phyloP scores from a whole-genome alignment of 2,888 invertebrate genomes.

The Nymphalis c-album region DNA sequence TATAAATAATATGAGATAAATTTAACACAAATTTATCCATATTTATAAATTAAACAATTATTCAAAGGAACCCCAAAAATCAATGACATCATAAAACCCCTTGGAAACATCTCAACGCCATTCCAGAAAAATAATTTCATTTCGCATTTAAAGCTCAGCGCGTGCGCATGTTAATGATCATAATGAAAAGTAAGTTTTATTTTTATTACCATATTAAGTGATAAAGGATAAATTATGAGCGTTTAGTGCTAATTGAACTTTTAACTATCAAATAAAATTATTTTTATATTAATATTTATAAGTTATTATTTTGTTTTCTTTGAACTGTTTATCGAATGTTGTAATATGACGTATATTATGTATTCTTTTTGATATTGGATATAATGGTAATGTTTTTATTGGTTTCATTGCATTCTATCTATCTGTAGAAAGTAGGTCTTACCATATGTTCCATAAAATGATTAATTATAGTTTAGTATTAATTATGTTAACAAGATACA shows the following conservation, averaged over 20 bases:
- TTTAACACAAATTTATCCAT: too few relatives aligned
- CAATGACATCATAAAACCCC: slow-evolving; percentile 49
- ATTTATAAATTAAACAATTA: slow-evolving; percentile 40
- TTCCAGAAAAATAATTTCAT: slow-evolving; percentile 43
- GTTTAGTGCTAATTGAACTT: slow-evolving; percentile 70
- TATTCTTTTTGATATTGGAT: too few relatives aligned
- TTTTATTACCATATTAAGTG: slow-evolving; percentile 35
- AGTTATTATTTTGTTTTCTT: slow-evolving; percentile 34
- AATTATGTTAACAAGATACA: too few relatives aligned
- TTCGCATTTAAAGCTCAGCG: slow-evolving; percentile 51
- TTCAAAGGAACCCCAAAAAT: slow-evolving; percentile 38
- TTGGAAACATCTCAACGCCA: neutral
- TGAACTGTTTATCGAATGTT: slow-evolving; percentile 29
- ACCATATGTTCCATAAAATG: too few relatives aligned
- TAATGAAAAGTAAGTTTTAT: slow-evolving; percentile 10
- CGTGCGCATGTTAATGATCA: slow-evolving; percentile 67
- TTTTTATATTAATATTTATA: neutral
- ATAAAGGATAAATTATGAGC: slow-evolving; percentile 64
- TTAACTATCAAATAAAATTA: slow-evolving; percentile 52
- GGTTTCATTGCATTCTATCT: too few relatives aligned
- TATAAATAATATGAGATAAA: too few relatives aligned
- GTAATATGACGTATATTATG: slow-evolving; percentile 19
- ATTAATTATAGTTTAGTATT: too few relatives aligned
- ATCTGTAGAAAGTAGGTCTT: too few relatives aligned
- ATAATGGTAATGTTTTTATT: too few relatives aligned